These are phyloP conservation scores for Spheniscus humboldti DNA, from an alignment of 2,797 vertebrate genomes.

Conservation along the genomic window DNA sequence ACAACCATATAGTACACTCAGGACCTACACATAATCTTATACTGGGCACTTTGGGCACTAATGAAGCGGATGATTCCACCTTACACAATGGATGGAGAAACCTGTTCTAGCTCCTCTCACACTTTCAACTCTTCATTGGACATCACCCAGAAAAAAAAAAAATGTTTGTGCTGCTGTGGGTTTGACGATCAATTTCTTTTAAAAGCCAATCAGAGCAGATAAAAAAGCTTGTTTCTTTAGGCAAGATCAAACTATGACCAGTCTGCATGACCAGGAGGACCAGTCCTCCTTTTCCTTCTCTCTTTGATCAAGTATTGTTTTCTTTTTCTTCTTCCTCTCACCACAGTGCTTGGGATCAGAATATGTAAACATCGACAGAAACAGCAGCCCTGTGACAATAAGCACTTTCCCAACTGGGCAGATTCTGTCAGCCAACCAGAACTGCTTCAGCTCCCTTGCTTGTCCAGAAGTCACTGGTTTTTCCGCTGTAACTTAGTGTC, in stretches of 20 bases:
- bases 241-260: conserved; percentile 68
- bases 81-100: conserved; percentile 62
- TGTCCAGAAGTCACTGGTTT: conserved; percentile 83
- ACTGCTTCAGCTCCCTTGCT: conserved; percentile 70
- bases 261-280: conserved; percentile 70
- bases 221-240: conserved; percentile 69
- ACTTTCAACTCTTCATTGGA: conserved; percentile 35
- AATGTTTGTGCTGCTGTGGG: conserved; percentile 76
- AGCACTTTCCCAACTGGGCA: conserved; percentile 77
- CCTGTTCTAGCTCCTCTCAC: conserved; percentile 56
- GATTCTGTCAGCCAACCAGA: conserved; percentile 74
- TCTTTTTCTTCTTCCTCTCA: conserved; percentile 76
- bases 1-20: background rate
- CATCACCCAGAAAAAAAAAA: conserved; percentile 23
- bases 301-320: conserved; percentile 78
- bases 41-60: conserved; percentile 23
- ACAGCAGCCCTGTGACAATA: conserved; percentile 80
- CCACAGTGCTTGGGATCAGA: conserved; percentile 84
- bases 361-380: conserved; percentile 85
- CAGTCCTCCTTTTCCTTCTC: conserved; percentile 76
- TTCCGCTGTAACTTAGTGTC: conserved; percentile 91
- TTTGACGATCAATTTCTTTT: conserved; percentile 77
- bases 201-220: conserved; percentile 70
- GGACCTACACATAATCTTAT: background rate
- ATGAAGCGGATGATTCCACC: conserved; percentile 33